Base-by-base conservation (phyloP, 2,797 vertebrate species). In the Tenualosa thibaudeaui region DNA sequence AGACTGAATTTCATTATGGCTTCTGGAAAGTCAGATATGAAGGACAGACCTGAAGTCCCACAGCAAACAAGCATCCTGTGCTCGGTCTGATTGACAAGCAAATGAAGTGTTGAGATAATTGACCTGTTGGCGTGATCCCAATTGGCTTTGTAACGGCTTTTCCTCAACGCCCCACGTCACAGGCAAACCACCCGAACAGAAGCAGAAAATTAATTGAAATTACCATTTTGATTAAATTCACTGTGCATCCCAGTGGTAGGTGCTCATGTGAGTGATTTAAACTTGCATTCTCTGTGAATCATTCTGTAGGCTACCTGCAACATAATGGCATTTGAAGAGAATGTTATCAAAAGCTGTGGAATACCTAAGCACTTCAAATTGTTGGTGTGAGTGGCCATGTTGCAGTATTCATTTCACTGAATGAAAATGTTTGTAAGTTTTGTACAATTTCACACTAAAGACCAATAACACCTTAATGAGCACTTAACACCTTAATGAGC, bases 171-270 rank as follows among this genome's bases (percentile, higher is more conserved):
- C 40, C 43, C 71, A 78, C 71, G 40, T 78, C 71, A 0, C 71
- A 19, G 40, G 40, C 40, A 3, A 78, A 78, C 71, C 71, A 78
- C 40, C 37, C 6, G 58, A 78, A 78, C 40, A 40, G 40, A 78
- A 78, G 71, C 71, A 78, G 71, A 46, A 78, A 78, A 78, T 78
- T 78, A 78, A 78, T 78, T 78, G 71, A 78, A 78, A 78, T 78
- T 78, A 78, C 40, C 71, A 78, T 78, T 78, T 78, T 78, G 71
- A 78, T 78, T 78, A 78, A 78, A 78, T 78, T 78, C 71, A 78
- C 71, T 43, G 71, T 40, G 71, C 37, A 46, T 78, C 71, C 43
- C 71, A 78, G 19, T 78, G 68, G 37, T 19, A 22, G 40, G 17
- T 7, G 3, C 40, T 46, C 3, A 46, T 31, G 65, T 37, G 68